These are phyloP conservation scores for Leucoraja ocellata DNA, from an alignment of 2,797 vertebrate species.

Conservation along the genomic window DNA sequence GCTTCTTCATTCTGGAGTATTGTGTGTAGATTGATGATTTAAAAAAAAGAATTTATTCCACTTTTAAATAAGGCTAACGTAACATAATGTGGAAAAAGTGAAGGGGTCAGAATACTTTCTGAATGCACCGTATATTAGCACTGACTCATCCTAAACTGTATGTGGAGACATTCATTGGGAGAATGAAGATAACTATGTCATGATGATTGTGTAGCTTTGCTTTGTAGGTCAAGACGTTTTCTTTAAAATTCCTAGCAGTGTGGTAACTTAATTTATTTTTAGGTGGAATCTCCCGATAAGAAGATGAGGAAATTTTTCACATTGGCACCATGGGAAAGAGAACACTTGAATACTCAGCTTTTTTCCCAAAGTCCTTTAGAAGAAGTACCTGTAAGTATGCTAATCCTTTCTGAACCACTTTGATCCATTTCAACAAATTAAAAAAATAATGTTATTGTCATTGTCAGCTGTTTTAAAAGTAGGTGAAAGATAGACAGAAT, in stretches of 20 bases:
- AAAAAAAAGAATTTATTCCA: no score
- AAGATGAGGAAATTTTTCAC: slow-evolving; percentile 73
- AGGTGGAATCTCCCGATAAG: slow-evolving; percentile 84
- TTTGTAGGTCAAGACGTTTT: slow-evolving; percentile 14
- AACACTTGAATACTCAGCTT: slow-evolving; percentile 78
- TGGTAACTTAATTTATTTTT: slow-evolving; percentile 45
- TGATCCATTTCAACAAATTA: neutral
- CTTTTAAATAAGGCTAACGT: no score
- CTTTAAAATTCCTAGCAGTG: neutral
- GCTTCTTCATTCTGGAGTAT: no score
- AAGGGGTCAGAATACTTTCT: no score
- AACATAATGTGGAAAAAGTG: no score
- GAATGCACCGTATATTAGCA: neutral
- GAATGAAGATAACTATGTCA: neutral
- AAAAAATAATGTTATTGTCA: neutral
- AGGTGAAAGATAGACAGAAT: neutral
- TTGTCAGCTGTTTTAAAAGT: neutral
- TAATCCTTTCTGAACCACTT: neutral
- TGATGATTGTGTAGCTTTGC: neutral
- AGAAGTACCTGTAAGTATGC: slow-evolving; percentile 76
- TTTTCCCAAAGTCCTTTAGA: slow-evolving; percentile 71
- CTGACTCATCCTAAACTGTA: neutral
- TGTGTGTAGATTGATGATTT: no score
- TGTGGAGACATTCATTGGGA: neutral
- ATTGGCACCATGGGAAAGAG: slow-evolving; percentile 78